Evolutionary conservation across 2,113 vertebrate genomes (phyloP), one percentile per base, ranked within the genome.

Genomic region (Xiphophorus couchianus): DNA sequence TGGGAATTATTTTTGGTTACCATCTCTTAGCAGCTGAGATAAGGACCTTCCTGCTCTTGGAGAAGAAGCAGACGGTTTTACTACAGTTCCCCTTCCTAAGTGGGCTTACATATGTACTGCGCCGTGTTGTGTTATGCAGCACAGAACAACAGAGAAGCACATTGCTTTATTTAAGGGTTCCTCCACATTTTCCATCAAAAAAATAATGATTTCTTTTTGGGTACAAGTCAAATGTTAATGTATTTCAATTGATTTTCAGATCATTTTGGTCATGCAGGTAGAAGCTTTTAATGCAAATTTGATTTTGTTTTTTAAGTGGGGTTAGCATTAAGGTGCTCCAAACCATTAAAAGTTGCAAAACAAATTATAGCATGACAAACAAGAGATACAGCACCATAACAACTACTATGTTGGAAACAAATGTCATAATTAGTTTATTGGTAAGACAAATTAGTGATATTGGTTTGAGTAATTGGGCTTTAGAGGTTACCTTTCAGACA

Each of bases 1-100:
- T 64, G 30, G 70, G 37, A 80, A 69, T 42, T 92, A 91, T 92
- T 85, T 92, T 90, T 86, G 86, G 86, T 72, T 29, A 4, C 78
- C 8, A 39, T 84, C 85, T 35, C 84, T 74, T 88, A 69, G 82
- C 54, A 79, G 73, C 68, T 60, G 31, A 81, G 86, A 93, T 90
- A 91, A 81, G 73, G 27, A 19, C 22, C 74, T 65, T 74, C 71
- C 64, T 74, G 37, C 77, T 27, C 61, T 63, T 64, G 25, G 74
- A 74, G 69, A 68, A 72, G 35, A 82, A 35, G 69, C 51, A 76
- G 73, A 66, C 66, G 37, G 83, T 75, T 75, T 64, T 61, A 69
- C 35, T 27, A 61, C 69, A 66, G 64, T 35, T 73, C 71, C 74
- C 63, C 44, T 67, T 80, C 28, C 62, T 54, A 17, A 68, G 61